Evolutionary conservation across 2,113 vertebrate species (phyloP), one percentile per base, ranked within the genome.

Genomic region (Zosterops borbonicus): DNA sequence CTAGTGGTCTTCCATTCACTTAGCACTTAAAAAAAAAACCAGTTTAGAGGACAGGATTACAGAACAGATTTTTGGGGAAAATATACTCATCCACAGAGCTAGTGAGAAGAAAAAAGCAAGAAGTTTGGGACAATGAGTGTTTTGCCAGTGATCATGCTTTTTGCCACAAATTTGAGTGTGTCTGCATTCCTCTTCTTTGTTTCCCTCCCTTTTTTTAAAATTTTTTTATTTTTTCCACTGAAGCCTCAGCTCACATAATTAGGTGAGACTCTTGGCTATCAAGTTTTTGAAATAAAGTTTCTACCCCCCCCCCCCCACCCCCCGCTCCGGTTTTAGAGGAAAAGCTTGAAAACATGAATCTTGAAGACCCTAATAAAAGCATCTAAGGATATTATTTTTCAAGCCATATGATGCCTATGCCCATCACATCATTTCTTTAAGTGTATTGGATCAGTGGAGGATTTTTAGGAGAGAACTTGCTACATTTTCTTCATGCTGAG

Each of bases 231-330:
- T 1, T 4, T 10, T 2, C 12, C 11, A 19, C 25, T 52, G 24
- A 90, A 94, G 50, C 11, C 18, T 9, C 6, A 39, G n/a, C 6
- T 80, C 3, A 0, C 73, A 22, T 73, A 90, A 92, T 83, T 92
- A 95, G 47, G 90, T 92, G 90, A 92, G 49, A 93, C 42, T 87
- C 58, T 93, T 94, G 84, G 92, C 92, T 82, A 67, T 68, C 5
- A 1, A 11, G 33, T 41, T 65, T 91, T 75, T 5, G 5, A 91
- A 91, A 65, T 28, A 64, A 50, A 87, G 12, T 58, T 94, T 22
- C 33, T 90, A 69, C 49, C 10, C 42, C 9, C 56, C 7, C 8
- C 11, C 6, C 35, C 35, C 35, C 35, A 7, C 35, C 35, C 35
- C 35, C 35, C 35, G 35, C 35, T 35, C 35, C 5, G 14, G 37